phyloP scores from a whole-genome alignment of 2,113 vertebrate species.

The Sialia sialis region DNA sequence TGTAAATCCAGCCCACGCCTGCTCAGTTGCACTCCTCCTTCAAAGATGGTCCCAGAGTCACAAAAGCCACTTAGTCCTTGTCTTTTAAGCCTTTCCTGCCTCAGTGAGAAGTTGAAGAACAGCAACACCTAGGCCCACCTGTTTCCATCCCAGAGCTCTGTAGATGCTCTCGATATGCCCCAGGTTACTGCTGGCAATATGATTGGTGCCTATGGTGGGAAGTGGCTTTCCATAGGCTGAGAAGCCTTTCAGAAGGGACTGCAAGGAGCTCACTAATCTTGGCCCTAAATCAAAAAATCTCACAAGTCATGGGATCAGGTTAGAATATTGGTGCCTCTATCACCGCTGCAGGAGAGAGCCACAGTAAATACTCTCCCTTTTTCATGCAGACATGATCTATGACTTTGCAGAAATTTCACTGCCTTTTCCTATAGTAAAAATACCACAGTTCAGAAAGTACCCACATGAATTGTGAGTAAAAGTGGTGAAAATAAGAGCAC shows the following conservation, averaged over 20 bases:
- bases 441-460: background rate
- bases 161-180: background rate
- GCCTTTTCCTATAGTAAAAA: background rate
- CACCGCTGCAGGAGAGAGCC: background rate
- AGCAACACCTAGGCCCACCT: background rate
- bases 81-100: background rate
- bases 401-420: background rate
- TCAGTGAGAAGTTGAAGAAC: background rate
- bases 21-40: background rate
- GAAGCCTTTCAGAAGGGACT: background rate
- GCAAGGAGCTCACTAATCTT: background rate
- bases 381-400: background rate
- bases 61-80: background rate
- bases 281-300: background rate
- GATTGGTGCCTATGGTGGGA: background rate
- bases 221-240: background rate
- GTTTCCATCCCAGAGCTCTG: background rate
- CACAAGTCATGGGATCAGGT: background rate
- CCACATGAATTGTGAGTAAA: background rate
- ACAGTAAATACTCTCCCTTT: background rate
- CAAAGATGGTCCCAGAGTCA: background rate
- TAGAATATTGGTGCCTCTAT: background rate
- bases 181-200: background rate
- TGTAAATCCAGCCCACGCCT: background rate
- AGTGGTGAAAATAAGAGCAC: background rate